phyloP scores from a whole-genome alignment of 2,113 vertebrate species.

The Hippocampus guttulatus region DNA sequence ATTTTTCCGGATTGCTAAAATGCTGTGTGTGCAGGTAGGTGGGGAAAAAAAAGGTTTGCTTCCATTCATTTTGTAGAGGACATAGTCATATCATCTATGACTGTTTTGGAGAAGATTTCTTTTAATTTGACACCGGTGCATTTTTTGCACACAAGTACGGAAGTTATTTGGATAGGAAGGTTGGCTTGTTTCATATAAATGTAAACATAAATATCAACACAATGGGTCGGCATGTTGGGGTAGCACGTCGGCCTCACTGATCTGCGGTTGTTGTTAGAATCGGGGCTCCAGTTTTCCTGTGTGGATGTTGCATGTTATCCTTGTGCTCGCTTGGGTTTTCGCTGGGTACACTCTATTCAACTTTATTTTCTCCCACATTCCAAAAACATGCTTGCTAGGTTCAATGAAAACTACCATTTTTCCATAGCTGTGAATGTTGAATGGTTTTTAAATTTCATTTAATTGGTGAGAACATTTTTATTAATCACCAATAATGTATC shows the following conservation, averaged over 20 bases:
- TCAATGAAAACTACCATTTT: not conserved
- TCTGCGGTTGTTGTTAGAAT: not conserved
- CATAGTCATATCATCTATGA: not conserved
- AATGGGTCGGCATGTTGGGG: not conserved
- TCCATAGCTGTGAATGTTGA: not conserved
- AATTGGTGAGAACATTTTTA: too few relatives aligned
- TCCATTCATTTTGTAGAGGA: not conserved
- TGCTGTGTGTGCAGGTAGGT: constrained; percentile 89
- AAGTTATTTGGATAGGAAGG: not conserved
- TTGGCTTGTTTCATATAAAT: too few relatives aligned
- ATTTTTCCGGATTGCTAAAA: constrained; percentile 68
- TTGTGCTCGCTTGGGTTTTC: not conserved
- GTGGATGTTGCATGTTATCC: not conserved
- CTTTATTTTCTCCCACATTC: not conserved
- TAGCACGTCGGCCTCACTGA: not conserved
- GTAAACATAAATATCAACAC: not conserved
- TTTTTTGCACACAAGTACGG: too few relatives aligned
- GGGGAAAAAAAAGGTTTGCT: not conserved
- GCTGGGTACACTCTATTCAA: not conserved
- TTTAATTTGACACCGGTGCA: too few relatives aligned
- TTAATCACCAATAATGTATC: too few relatives aligned
- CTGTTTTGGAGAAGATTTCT: not conserved
- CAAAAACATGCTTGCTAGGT: not conserved
- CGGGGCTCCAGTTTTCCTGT: not conserved
- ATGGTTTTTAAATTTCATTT: not conserved